Evolutionary conservation across 2,113 vertebrate species (phyloP), one percentile per base, ranked within the genome.

Genomic region (Calidris pygmaea): DNA sequence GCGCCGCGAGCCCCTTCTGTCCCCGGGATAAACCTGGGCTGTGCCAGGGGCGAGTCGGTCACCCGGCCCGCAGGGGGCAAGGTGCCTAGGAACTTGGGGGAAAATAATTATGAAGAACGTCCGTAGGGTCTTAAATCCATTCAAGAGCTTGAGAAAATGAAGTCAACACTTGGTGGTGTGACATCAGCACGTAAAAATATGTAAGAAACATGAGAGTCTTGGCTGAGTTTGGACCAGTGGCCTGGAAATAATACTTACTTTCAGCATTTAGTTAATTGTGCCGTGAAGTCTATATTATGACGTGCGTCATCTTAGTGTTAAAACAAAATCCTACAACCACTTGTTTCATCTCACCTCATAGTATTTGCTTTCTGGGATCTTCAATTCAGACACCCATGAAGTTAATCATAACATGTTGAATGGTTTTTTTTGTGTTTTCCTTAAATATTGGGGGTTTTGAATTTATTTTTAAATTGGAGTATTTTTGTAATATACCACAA

Each of bases 151-250:
- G 52, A 30, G n/a, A 20, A 59, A 48, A 32, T 20, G 41, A 66
- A 66, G 19, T 26, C 8, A 6, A 1, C 1, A 1, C 67, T 91
- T 70, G 4, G 1, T 43, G 50, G 19, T 17, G 18, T 68, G 75
- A 47, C 45, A 43, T 53, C 21, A 47, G 17, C 37, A 2, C 16
- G 9, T 16, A 48, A 71, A 71, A 34, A 45, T 27, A 7, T 0
- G 0, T 39, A 22, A 66, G 60, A 41, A 65, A 9, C 11, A 0
- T 1, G 1, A 72, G 6, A 12, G 12, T 32, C n/a, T 47, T 41
- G 45, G 4, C 41, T 78, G 85, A 45, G 26, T 67, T 67, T 81
- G 10, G 75, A 24, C 29, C n/a, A 17, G 19, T 29, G 53, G 19
- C 53, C n/a, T 75, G 78, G 34, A 76, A 89, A 26, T 16, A 59